phyloP scores from a whole-genome alignment of 2,888 invertebrate species.

The Acrobasis repandana region DNA sequence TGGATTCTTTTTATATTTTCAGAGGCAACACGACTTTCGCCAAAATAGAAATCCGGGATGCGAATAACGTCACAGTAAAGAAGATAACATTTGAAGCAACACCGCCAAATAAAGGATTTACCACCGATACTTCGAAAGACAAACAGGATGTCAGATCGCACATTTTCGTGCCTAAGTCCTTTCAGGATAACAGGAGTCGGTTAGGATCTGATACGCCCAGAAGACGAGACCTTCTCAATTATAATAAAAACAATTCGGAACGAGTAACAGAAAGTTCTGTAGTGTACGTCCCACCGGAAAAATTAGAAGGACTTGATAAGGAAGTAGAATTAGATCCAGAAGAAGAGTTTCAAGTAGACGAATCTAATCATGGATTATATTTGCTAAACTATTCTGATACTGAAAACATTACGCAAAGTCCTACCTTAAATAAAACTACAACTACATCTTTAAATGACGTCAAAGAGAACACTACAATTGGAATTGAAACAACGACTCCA shows the following conservation, averaged over 20 bases:
- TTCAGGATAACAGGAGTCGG: slow-evolving; percentile 68
- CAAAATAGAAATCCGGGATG: slow-evolving; percentile 71
- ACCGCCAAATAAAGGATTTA: slow-evolving; percentile 59
- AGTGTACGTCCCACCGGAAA: slow-evolving; percentile 74
- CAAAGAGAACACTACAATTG: slow-evolving; percentile 45
- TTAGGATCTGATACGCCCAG: slow-evolving; percentile 66
- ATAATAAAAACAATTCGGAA: slow-evolving; percentile 54
- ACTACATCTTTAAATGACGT: slow-evolving; percentile 47
- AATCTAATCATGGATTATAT: slow-evolving; percentile 79
- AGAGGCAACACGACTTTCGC: slow-evolving; percentile 75
- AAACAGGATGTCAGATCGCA: slow-evolving; percentile 71
- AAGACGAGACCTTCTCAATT: slow-evolving; percentile 53
- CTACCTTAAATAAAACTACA: slow-evolving; percentile 53
- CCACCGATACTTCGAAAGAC: slow-evolving; percentile 68
- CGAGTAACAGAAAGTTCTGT: slow-evolving; percentile 61
- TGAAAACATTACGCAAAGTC: slow-evolving; percentile 63
- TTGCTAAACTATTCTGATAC: slow-evolving; percentile 77
- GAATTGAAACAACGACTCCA: slow-evolving; percentile 44
- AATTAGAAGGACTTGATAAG: slow-evolving; percentile 70
- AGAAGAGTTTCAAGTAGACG: slow-evolving; percentile 80
- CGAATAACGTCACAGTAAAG: slow-evolving; percentile 67
- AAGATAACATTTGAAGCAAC: slow-evolving; percentile 65
- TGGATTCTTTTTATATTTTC: slow-evolving; percentile 45
- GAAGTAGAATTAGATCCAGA: slow-evolving; percentile 76
- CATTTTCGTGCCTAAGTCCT: slow-evolving; percentile 67